Evolutionary conservation across 2,113 vertebrate genomes (phyloP).

Genomic region (Capricornis sumatraensis): DNA sequence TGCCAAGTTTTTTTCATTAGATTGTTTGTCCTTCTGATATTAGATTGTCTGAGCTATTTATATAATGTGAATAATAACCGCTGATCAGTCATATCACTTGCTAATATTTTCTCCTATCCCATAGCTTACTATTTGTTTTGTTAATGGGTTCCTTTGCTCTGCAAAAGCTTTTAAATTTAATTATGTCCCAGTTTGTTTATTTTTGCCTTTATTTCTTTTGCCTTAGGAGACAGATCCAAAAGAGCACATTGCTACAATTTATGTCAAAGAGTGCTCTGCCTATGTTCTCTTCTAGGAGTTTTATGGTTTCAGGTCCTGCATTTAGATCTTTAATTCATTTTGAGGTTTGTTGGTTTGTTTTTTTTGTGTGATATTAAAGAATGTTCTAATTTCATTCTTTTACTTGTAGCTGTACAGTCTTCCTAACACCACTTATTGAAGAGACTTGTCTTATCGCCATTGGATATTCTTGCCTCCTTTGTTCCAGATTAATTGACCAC

Average conservation of each 20-base stretch:
- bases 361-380: neutral
- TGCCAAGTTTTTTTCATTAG: neutral
- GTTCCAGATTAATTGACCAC: neutral
- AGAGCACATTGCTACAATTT: neutral
- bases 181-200: neutral
- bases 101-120: neutral
- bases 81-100: neutral
- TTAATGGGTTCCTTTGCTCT: neutral
- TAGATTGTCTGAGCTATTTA: neutral
- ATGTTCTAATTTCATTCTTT: neutral
- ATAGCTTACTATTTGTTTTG: neutral
- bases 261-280: neutral
- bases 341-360: neutral
- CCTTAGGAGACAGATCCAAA: neutral
- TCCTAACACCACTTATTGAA: neutral
- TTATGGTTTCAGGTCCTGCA: neutral
- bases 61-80: neutral
- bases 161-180: neutral
- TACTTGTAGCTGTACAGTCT: neutral
- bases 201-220: neutral
- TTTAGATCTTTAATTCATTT: neutral
- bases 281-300: neutral
- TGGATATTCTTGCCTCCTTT: neutral
- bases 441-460: neutral
- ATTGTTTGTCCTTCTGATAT: neutral